phyloP scores from a whole-genome alignment of 2,113 vertebrate genomes.

The Chloropsis hardwickii region DNA sequence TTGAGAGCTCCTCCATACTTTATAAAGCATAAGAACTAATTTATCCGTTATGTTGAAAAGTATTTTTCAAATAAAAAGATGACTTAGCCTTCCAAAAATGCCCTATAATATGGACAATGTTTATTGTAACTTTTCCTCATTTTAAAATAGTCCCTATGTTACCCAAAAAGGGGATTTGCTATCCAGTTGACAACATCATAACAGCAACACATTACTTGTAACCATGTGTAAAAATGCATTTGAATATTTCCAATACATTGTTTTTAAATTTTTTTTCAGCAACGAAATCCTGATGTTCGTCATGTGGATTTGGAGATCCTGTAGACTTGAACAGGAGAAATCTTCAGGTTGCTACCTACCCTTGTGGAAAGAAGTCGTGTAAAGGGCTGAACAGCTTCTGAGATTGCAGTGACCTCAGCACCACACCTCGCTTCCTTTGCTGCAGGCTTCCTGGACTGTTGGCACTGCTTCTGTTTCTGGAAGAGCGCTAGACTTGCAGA shows the following conservation, averaged over 20 bases:
- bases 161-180: neutral
- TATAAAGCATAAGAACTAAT: neutral
- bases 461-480: slow-evolving; percentile 4
- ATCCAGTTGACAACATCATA: neutral
- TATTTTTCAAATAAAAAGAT: neutral
- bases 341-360: neutral
- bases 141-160: neutral
- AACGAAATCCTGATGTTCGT: slow-evolving; percentile 95
- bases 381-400: neutral
- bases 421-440: neutral
- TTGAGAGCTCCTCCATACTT: neutral
- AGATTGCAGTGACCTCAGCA: neutral
- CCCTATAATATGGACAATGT: neutral
- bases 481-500: neutral
- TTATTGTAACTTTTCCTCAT: neutral
- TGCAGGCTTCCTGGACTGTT: slow-evolving; percentile 12
- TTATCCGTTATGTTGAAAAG: neutral
- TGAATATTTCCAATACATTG: neutral
- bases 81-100: neutral
- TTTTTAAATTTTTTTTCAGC: slow-evolving; percentile 73
- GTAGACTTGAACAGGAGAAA: slow-evolving; percentile 65
- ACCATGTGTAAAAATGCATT: neutral
- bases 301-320: slow-evolving; percentile 98
- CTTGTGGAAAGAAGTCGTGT: neutral
- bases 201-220: neutral